Conservation (phyloP, 2,888 invertebrate species). For the Phaonia tiefii region DNA sequence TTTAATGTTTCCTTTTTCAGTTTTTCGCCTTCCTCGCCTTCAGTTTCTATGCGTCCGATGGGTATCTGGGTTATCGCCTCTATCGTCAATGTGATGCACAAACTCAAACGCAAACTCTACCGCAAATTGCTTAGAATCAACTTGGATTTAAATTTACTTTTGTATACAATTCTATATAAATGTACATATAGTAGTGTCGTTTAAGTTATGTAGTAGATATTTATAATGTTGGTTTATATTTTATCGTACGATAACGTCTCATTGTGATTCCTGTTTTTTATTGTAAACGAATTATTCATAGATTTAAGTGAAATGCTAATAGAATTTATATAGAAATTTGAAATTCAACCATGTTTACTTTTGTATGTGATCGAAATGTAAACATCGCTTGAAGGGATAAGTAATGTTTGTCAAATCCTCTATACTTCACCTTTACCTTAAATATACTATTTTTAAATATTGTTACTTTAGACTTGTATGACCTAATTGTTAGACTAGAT, state of each 20-base stretch:
- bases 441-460: no score
- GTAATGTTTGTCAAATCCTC: no score
- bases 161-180: no score
- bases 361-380: no score
- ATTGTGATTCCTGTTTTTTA: slow-evolving; percentile 31
- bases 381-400: no score
- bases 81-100: slow-evolving; percentile 67
- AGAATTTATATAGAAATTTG: not conserved
- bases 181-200: no score
- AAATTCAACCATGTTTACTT: not conserved
- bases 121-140: slow-evolving; percentile 1
- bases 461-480: no score
- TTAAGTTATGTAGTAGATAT: not conserved
- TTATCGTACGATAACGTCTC: not conserved
- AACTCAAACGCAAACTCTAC: slow-evolving; percentile 63
- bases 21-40: slow-evolving; percentile 69
- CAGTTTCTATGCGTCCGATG: slow-evolving; percentile 68
- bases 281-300: not conserved
- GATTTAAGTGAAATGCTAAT: slow-evolving; percentile 15
- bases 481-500: no score
- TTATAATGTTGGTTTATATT: not conserved
- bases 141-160: not conserved
- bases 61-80: slow-evolving; percentile 62
- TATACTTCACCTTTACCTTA: no score
- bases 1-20: slow-evolving; percentile 58